Conservation (phyloP, 2,888 invertebrate species). For the Drosophila picticornis region DNA sequence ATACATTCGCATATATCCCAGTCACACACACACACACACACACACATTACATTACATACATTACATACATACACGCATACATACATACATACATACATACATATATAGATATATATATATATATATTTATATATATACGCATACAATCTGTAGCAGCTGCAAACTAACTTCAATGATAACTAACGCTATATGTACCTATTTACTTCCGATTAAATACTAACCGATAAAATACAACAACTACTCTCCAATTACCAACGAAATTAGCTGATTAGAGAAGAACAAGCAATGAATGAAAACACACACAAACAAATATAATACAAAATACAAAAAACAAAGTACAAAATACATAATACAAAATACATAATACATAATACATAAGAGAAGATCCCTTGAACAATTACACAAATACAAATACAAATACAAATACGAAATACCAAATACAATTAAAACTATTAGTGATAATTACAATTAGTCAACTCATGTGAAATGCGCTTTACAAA, state of each 20-base stretch:
- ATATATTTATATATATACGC: conserved; percentile 9
- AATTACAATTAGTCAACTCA: conserved; percentile 26
- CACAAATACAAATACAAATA: conserved; percentile 26
- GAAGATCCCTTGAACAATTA: conserved; percentile 9
- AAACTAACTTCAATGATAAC: conserved; percentile 45
- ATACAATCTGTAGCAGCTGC: conserved; percentile 20
- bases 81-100: conserved; percentile 13
- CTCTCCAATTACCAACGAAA: conserved; percentile 16
- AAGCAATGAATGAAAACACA: conserved; percentile 6
- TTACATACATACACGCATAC: conserved; percentile 31
- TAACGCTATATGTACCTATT: conserved; percentile 58
- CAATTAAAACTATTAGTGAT: conserved; percentile 9
- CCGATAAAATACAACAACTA: conserved; percentile 28
- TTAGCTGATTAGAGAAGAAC: conserved; percentile 5
- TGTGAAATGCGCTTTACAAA: conserved; percentile 49
- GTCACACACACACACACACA: conserved; percentile 16
- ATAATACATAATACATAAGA: conserved; percentile 6
- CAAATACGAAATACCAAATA: neutral
- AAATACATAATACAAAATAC: neutral
- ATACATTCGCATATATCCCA: conserved; percentile 11
- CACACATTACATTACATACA: neutral
- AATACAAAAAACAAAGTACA: neutral
- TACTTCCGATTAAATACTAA: conserved; percentile 61
- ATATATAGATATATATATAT: neutral
- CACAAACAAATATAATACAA: neutral